Base-by-base conservation (phyloP, 2,888 invertebrate genomes). In the Drosophila nigricruria region DNA sequence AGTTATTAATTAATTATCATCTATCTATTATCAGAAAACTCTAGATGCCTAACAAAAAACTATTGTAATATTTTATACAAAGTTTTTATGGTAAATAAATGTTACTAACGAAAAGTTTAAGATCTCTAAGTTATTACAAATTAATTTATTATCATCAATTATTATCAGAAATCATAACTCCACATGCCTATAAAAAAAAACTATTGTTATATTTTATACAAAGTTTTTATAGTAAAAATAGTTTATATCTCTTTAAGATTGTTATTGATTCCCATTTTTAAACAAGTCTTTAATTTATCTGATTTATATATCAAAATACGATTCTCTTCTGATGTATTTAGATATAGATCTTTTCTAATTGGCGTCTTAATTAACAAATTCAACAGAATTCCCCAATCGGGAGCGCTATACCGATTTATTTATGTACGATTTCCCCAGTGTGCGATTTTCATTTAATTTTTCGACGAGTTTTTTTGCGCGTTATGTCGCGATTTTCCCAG, bases 361-460 rank as follows among this genome's bases (percentile, higher is more conserved):
- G 47, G 38, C 32, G 12, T 32, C 12, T 18, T 38, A 50, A 20
- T 60, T 36, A 34, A 27, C n/a, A 18, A 62, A 47, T 57, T 70
- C 36, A n/a, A 27, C 1, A 20, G 61, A 76, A 70, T 58, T 70
- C 42, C 18, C 30, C 68, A 36, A 36, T 36, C 16, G 42, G 56
- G 20, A 47, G 34, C 27, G 27, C 3, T 38, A 10, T 14, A 36
- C 18, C 20, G 18, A 8, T 50, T 27, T 52, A 52, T 53, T 25
- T 34, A 49, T 3, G 18, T 45, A 30, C 49, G 43, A 45, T 70
- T 69, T 76, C 73, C 71, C 70, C 69, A 67, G 67, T 70, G 65
- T 59, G 64, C 70, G 75, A 83, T 81, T 88, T 86, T 64, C 64
- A 49, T 64, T 67, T 71, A 79, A 70, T 87, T 76, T 76, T 59